Evolutionary conservation across 1,140 invertebrate species (phyloP), one percentile per base, ranked within the genome.

Genomic region (Globodera rostochiensis): DNA sequence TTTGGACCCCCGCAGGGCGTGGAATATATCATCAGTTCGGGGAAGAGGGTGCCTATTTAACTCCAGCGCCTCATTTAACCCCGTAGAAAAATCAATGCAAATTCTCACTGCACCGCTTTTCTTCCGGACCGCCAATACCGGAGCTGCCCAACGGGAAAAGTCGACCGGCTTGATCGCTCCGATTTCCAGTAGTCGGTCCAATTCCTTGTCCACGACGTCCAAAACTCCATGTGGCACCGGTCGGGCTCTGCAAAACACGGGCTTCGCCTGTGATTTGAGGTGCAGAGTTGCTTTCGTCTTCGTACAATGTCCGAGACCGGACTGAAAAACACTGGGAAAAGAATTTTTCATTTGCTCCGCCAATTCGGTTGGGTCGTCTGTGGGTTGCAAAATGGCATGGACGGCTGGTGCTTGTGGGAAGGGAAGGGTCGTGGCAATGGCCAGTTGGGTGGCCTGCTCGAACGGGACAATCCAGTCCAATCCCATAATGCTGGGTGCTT

Each of bases 1-100:
- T 36, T 36, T 36, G 25, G 25, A 36, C 25, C 25, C 25, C 0
- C 25, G 25, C 0, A 36, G 25, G 0, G 25, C 25, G 2, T 36
- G 25, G 25, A 36, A 36, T 36, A 36, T 36, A 2, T 36, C 25
- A 0, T 36, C 25, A 2, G 25, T 36, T 36, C 25, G 25, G 25
- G 47, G 85, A 86, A 5, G 57, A 64, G 74, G 87, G 86, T 36
- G 46, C 19, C 15, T 87, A 57, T 3, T 85, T 85, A 7, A 74
- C 85, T 7, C 87, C 86, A 80, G 87, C 87, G n/a, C 87, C 86
- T 19, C 84, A 53, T 21, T 87, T 83, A 11, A 87, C 80, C 53
- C 77, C 25, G 25, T 36, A 36, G 25, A 36, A 2, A 36, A 36
- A 36, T 36, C 25, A 36, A 36, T 36, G 25, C 50, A 3, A 86